phyloP scores from a whole-genome alignment of 2,113 vertebrate species.

The Corythornis madagascariensis region DNA sequence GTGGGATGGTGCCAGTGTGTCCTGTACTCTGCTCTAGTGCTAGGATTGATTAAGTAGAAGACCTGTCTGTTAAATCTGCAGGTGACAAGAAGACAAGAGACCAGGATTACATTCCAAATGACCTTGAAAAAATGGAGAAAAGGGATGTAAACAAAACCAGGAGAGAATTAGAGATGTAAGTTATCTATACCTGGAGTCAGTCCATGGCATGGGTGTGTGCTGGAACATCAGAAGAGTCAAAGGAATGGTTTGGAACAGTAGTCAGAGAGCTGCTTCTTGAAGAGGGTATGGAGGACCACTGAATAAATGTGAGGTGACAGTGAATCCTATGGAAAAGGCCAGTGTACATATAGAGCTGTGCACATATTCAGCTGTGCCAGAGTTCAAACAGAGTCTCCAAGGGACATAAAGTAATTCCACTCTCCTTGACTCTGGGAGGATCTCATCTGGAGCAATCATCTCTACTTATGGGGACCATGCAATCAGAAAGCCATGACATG shows the following conservation, averaged over 20 bases:
- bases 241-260: background rate
- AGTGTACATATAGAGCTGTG: background rate
- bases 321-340: background rate
- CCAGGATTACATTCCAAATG: background rate
- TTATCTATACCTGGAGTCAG: background rate
- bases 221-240: background rate
- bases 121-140: background rate
- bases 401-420: background rate
- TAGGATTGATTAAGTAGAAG: background rate
- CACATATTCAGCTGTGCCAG: background rate
- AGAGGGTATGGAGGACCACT: background rate
- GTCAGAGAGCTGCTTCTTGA: background rate
- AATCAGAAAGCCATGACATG: background rate
- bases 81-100: background rate
- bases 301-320: background rate
- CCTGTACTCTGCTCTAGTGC: background rate
- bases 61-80: background rate
- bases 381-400: background rate
- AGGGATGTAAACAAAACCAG: background rate
- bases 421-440: background rate
- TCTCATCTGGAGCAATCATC: background rate
- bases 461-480: too few species aligned
- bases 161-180: background rate
- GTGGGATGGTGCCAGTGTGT: background rate
- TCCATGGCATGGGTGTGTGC: background rate